Evolutionary conservation across 92 coral and sea anemone genomes (phyloP), one percentile per base, ranked within the genome.

Genomic region (Parazoanthus atlanticus): DNA sequence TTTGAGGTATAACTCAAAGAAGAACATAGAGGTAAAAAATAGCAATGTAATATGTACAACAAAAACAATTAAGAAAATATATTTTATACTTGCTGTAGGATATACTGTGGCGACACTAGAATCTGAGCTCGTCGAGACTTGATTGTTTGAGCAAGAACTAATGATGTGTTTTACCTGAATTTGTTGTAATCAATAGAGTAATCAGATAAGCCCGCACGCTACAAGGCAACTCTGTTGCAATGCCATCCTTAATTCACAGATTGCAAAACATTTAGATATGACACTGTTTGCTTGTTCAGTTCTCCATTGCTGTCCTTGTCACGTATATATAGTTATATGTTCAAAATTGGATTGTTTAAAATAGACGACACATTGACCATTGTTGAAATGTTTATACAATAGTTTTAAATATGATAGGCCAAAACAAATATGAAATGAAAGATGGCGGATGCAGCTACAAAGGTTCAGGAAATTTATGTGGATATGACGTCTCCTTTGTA

Each of bases 361-460:
- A 10, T 78, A 28, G 65, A 29, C 23, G 23, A 56, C 65, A 52
- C 28, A 28, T 33, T n/a, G n/a, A n/a, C n/a, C n/a, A n/a, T n/a
- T 52, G 26, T 9, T 54, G 12, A 54, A 32, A 65, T 64, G 85
- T 80, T 8, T 80, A 16, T 10, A 6, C 30, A 56, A 80, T 36
- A 5, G 29, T 32, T 16, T 56, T 32, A 30, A 58, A 13, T 23
- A 33, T 79, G 66, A 6, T 80, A 17, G 26, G 52, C 26, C 28
- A 6, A 56, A 65, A 80, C 85, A 80, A 80, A 80, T 46, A 23
- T 19, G 85, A 58, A 33, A 33, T 21, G 26, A 52, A 80, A 80
- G 58, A 11, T 80, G 29, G 71, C 85, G 85, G 85, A 80, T 56
- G 26, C 30, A 23, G 6, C 3, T n/a, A 80, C 85, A 80, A 80